phyloP scores from a whole-genome alignment of 2,797 vertebrate species.

The Hylomyscus alleni region DNA sequence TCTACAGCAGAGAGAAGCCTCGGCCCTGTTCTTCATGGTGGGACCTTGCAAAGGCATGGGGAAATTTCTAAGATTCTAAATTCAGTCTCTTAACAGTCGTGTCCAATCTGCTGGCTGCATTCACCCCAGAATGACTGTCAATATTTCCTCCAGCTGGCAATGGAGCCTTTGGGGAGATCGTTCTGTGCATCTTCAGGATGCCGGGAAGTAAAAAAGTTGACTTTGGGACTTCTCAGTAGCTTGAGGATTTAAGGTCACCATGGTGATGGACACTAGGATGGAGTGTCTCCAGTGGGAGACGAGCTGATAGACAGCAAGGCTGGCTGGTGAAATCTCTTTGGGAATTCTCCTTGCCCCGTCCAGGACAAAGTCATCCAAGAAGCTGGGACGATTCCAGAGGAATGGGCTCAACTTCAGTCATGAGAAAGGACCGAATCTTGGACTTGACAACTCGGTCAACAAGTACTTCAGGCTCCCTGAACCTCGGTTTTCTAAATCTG shows the following conservation, averaged over 20 bases:
- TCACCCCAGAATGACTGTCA: background rate
- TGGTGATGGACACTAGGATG: background rate
- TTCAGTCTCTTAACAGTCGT: background rate
- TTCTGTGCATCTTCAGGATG: background rate
- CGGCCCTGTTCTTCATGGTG: background rate
- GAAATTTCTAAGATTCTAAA: conserved; percentile 2
- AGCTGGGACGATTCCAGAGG: conserved; percentile 19
- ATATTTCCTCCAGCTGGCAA: background rate
- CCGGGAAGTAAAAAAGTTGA: background rate
- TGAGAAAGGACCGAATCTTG: background rate
- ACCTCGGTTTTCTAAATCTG: conserved; percentile 40
- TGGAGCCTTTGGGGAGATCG: background rate
- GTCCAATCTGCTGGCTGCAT: background rate
- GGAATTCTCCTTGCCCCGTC: background rate
- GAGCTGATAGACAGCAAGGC: background rate
- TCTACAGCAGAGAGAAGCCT: background rate
- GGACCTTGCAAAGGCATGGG: background rate
- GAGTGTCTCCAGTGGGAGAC: background rate
- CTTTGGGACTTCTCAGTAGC: background rate
- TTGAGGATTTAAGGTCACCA: conserved; percentile 4
- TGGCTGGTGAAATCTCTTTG: background rate
- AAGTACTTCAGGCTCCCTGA: background rate
- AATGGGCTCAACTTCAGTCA: background rate
- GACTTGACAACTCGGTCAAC: background rate
- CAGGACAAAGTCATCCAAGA: background rate